A percentile compares a stretch with the other conserved stretches of the same genome.
Conservation (phyloP, 2,113 vertebrate genomes). For the Colistium nudipinnis region DNA sequence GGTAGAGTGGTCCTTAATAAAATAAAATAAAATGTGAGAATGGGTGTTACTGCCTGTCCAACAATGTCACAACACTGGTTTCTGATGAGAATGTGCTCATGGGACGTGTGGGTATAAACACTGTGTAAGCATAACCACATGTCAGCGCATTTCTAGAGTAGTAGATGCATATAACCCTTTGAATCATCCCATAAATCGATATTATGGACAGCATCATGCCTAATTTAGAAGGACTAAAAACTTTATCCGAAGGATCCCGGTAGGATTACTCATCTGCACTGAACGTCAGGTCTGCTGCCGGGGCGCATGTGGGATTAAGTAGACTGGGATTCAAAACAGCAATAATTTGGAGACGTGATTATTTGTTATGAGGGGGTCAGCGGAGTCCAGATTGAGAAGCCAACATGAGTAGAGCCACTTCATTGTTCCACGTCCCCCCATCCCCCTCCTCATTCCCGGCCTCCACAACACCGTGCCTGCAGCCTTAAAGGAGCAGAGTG, state of each 20-base stretch:
- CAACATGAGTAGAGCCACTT: conserved; percentile 68
- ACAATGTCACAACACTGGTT: conserved; percentile 27
- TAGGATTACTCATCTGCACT: too few species aligned
- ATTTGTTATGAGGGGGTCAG: conserved; percentile 12
- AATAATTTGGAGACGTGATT: not conserved
- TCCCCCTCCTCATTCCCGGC: conserved; percentile 72
- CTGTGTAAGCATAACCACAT: conserved; percentile 43
- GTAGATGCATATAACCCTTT: conserved; percentile 3
- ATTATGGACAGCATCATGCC: not conserved
- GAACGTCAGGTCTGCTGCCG: not conserved
- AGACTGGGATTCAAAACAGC: not conserved
- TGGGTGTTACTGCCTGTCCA: conserved; percentile 8
- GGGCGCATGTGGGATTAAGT: not conserved
- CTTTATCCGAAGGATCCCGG: too few species aligned
- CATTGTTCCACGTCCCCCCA: conserved; percentile 80
- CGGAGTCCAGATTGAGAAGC: conserved; percentile 42
- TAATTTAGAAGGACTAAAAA: too few species aligned
- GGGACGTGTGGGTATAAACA: conserved; percentile 39
- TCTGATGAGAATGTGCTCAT: conserved; percentile 22
- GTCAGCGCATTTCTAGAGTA: too few species aligned
- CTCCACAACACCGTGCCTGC: conserved; percentile 64
- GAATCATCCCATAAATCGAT: conserved; percentile 4
- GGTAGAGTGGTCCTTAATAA: conserved; percentile 9
- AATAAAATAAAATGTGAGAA: conserved; percentile 2
- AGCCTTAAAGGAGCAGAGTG: conserved; percentile 74